Base-by-base conservation (phyloP, 92 coral and sea anemone genomes). In the Phymanthus crucifer region DNA sequence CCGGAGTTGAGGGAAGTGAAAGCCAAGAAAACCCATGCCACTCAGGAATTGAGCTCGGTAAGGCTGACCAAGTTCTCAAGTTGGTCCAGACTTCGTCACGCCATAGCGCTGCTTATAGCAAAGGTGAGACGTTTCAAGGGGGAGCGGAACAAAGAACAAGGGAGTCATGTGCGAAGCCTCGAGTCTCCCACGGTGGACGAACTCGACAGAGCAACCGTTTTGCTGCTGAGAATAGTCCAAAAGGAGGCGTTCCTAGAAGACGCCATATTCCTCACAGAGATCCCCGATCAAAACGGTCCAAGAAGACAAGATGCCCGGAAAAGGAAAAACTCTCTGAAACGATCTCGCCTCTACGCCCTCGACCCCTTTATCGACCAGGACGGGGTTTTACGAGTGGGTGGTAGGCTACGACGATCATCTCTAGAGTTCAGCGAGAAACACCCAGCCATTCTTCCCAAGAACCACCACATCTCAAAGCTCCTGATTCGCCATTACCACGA, bases 311-410 rank as follows among this genome's bases (percentile, higher is more conserved):
- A n/a, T n/a, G 32, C 21, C 18, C 24, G 14, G 24, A 40, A 9
- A 24, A 56, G 40, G 14, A 77, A 61, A 27, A 1, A 64, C 10
- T 3, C 40, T 24, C 32, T 48, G 8, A 77, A 66, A 35, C 32
- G 31, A 29, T 70, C 77, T 11, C 77, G 19, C 40, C 43, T 80
- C 40, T 32, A 31, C 67, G 67, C 64, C 0, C 76, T 70, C 31
- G 82, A 83, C 43, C 86, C 75, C 18, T 83, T 83, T 48, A 11
- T 75, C 19, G 86, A 83, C 40, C 66, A 83, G n/a, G 5, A 74
- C 37, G 86, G 74, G 1, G 66, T 74, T 38, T 66, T 83, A 35
- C 82, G 81, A 18, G 82, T 82, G 18, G 86, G 86, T 16, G 86
- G 86, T 21, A 9, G 86, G 0, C 35, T 67, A 12, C 81, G 70